phyloP scores from a whole-genome alignment of 1,140 invertebrate species.

The Liolophura sinensis region DNA sequence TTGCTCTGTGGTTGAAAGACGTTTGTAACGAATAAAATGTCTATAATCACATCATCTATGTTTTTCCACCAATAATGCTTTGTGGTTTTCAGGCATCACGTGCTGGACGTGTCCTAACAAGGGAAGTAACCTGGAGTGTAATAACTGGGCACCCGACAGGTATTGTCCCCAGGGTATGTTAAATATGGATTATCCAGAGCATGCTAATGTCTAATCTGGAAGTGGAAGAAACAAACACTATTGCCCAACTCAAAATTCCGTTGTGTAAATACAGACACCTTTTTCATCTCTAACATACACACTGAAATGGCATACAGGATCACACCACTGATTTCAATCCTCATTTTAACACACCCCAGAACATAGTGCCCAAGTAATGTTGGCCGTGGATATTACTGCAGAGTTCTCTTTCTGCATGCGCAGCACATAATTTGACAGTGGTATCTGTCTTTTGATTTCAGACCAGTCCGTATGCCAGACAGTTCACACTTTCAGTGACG shows the following conservation, averaged over 20 bases:
- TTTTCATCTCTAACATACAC: too few relatives aligned
- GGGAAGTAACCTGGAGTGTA: conserved; percentile 28
- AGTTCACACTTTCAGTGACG: conserved; percentile 17
- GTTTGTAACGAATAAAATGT: too few relatives aligned
- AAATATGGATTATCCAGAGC: neutral
- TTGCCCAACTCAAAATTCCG: neutral
- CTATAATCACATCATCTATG: too few relatives aligned
- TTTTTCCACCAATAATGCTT: conserved; percentile 1
- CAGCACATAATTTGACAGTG: too few relatives aligned
- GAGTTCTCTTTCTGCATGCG: too few relatives aligned
- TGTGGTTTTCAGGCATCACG: conserved; percentile 26
- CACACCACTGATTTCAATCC: too few relatives aligned
- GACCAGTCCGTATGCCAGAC: conserved; percentile 34
- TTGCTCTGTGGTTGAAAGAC: too few relatives aligned
- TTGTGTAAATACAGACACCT: too few relatives aligned
- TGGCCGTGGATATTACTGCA: too few relatives aligned
- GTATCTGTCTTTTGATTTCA: conserved; percentile 14
- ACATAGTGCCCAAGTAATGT: too few relatives aligned
- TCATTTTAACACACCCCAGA: too few relatives aligned
- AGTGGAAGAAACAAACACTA: neutral
- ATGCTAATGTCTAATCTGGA: neutral
- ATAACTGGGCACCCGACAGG: conserved; percentile 33
- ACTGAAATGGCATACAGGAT: too few relatives aligned
- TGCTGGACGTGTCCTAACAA: conserved; percentile 34
- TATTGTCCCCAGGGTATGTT: conserved; percentile 27